Percentiles rank a stretch among this genome's conserved stretches.
Conservation (phyloP, 2,888 invertebrate species). For the Ametastegia equiseti region DNA sequence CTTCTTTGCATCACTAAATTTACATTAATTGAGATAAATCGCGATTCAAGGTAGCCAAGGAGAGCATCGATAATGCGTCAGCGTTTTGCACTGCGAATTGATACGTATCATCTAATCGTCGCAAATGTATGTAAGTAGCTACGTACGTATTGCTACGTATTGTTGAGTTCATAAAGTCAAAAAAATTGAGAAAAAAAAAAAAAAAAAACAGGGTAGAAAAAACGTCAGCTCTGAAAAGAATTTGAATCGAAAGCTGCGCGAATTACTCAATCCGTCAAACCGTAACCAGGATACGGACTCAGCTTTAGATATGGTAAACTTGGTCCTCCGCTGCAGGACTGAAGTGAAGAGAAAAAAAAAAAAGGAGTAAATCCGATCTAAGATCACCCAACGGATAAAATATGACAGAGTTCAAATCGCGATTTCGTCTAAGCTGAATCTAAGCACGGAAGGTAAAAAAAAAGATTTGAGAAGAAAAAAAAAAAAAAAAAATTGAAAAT, state of each 20-base stretch:
- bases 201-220: background rate
- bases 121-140: too few relatives aligned
- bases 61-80: conserved; percentile 34
- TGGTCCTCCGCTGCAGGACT: conserved; percentile 4
- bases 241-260: background rate
- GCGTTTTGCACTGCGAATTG: background rate
- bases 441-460: too few relatives aligned
- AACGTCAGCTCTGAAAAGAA: background rate
- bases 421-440: background rate
- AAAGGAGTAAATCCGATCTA: conserved; percentile 21
- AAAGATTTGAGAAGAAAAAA: background rate
- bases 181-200: background rate
- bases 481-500: background rate
- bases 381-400: conserved; percentile 22
- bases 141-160: background rate
- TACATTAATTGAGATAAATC: conserved; percentile 45
- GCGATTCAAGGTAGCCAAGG: conserved; percentile 26
- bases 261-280: background rate
- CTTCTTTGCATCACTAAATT: conserved; percentile 38
- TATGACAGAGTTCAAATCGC: background rate
- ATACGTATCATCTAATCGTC: background rate
- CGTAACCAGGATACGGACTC: background rate
- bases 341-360: too few relatives aligned
- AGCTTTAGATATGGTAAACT: background rate
- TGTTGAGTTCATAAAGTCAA: background rate